Evolutionary conservation across 1,140 invertebrate genomes (phyloP), one percentile per base, ranked within the genome.

Genomic region (Bombus confusus): DNA sequence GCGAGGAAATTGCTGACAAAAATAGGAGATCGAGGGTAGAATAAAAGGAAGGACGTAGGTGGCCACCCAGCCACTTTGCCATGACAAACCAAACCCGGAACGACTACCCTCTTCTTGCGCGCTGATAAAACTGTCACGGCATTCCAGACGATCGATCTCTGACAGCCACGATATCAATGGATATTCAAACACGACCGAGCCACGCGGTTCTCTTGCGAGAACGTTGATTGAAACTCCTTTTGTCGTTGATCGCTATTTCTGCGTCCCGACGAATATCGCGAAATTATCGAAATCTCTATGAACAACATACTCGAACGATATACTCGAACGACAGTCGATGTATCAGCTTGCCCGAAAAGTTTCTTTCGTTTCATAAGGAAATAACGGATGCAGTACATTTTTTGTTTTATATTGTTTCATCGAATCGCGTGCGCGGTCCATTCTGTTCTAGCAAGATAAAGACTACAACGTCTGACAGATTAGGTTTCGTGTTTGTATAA

Each of bases 81-180:
- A 64, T 66, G 84, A 74, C 59, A 73, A 83, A 86, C 37, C 59
- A 72, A 86, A 64, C 37, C 37, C 47, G 18, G 62, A 39, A 64
- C 69, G 74, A 78, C 79, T 59, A 52, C n/a, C 28, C 41, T 13
- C 73, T 28, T 25, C 22, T 72, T 34, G 74, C 59, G 59, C 31
- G 52, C 74, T 86, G 84, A 86, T 88, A 87, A 88, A 86, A 83
- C 39, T 52, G 62, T 76, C 72, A 57, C 15, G 34, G 59, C 12
- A 68, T 86, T 64, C 43, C 66, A 79, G 18, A n/a, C 66, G 77
- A 86, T 78, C 74, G 47, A 78, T 86, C 59, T 39, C 57, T 47
- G 39, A 13, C n/a, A n/a, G n/a, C 57, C 66, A 81, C 43, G 69
- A n/a, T 83, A 62, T 74, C 80, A 52, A 80, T 62, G 72, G 80